Conservation (phyloP, 2,797 vertebrate genomes). For the Hybognathus amarus region DNA sequence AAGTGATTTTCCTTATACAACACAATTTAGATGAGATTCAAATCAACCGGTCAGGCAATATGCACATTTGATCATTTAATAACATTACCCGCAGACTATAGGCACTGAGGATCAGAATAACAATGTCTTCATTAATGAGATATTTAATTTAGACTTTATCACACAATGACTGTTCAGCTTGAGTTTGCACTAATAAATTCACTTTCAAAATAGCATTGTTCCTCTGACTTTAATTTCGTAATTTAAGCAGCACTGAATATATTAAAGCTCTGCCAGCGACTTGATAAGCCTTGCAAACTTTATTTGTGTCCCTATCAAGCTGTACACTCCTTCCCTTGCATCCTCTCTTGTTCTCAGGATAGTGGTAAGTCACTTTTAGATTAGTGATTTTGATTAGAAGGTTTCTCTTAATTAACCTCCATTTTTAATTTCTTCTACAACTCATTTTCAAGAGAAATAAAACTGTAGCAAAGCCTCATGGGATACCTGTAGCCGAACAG, state of each 20-base stretch:
- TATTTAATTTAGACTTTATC: conserved; percentile 56
- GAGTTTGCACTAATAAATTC: conserved; percentile 73
- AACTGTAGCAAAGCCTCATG: conserved; percentile 54
- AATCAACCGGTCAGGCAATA: conserved; percentile 1
- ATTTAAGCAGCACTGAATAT: conserved; percentile 57
- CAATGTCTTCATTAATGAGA: conserved; percentile 51
- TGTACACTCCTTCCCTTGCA: conserved; percentile 26
- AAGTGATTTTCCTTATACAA: neutral
- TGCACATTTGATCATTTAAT: conserved; percentile 56
- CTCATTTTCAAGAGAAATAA: conserved; percentile 73
- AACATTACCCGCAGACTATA: conserved; percentile 54
- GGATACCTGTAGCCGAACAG: conserved; percentile 55
- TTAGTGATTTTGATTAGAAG: conserved; percentile 75
- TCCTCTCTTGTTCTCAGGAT: conserved; percentile 58
- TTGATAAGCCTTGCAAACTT: conserved; percentile 74
- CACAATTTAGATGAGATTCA: conserved; percentile 10
- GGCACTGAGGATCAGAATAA: conserved; percentile 60
- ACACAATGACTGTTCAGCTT: conserved; percentile 63
- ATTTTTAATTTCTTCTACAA: conserved; percentile 67
- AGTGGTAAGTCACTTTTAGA: conserved; percentile 65
- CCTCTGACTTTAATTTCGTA: conserved; percentile 63
- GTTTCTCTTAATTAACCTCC: conserved; percentile 80
- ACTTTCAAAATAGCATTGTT: conserved; percentile 64
- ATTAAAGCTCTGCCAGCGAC: conserved; percentile 70
- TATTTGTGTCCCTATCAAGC: conserved; percentile 58